Evolutionary conservation across 2,113 vertebrate species (phyloP).

Genomic region (Pseudorectes ferrugineus): DNA sequence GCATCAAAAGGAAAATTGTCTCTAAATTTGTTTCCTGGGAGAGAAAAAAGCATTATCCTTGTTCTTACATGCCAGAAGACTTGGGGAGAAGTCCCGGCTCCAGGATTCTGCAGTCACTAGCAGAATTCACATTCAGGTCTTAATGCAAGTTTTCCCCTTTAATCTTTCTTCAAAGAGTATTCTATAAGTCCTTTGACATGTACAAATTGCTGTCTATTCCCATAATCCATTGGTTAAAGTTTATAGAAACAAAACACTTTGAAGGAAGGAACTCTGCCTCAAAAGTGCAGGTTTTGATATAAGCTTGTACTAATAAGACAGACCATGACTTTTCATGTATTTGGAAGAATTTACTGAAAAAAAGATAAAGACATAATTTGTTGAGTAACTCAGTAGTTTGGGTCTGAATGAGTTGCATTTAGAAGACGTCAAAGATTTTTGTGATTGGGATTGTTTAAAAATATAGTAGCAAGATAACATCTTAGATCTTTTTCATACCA

Average conservation of each 20-base stretch:
- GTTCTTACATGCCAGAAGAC: background rate
- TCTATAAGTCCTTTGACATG: background rate
- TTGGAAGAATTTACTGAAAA: background rate
- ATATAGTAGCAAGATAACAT: background rate
- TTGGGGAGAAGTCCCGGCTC: background rate
- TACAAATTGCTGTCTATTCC: conserved; percentile 2
- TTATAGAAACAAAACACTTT: background rate
- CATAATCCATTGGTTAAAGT: background rate
- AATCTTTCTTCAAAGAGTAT: background rate
- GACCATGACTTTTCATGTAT: background rate
- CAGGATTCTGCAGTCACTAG: background rate
- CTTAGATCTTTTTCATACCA: background rate
- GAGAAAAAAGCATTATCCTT: background rate
- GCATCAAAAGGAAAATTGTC: background rate
- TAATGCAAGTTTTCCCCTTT: background rate
- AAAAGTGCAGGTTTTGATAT: background rate
- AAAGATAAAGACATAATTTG: background rate
- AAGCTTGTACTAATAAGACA: background rate
- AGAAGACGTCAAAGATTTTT: background rate
- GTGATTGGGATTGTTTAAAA: background rate
- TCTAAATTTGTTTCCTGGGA: background rate
- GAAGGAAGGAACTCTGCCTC: background rate
- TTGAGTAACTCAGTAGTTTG: background rate
- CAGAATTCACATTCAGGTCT: background rate
- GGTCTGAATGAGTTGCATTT: background rate